Percentiles rank a stretch among this genome's conserved stretches.
Evolutionary conservation across 2,888 invertebrate genomes (phyloP).

Genomic region (Drosophila gaucha): DNA sequence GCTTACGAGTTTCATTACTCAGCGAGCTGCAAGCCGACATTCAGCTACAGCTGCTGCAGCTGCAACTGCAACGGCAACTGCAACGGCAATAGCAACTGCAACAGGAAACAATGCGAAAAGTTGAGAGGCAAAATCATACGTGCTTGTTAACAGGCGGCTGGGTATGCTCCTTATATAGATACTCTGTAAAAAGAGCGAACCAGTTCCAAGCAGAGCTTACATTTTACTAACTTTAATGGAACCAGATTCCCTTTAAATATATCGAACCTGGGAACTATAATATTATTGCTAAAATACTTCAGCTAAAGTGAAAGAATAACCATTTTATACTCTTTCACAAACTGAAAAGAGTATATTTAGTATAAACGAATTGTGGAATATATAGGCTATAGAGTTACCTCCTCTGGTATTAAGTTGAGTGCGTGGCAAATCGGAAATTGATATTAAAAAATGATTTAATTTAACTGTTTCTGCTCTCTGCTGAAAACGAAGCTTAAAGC

Average conservation of each 20-base stretch:
- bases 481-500: too few relatives aligned
- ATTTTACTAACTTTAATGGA: neutral
- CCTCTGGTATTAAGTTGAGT: too few relatives aligned
- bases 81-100: conserved; percentile 7
- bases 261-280: neutral
- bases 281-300: too few relatives aligned
- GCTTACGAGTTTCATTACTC: conserved; percentile 55
- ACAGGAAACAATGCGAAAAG: conserved; percentile 5
- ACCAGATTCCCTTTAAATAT: neutral
- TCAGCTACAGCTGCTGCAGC: conserved; percentile 9
- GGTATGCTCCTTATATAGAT: neutral
- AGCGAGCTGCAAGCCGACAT: conserved; percentile 19
- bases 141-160: neutral
- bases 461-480: too few relatives aligned
- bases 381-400: too few relatives aligned
- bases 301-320: too few relatives aligned
- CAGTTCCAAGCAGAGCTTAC: neutral
- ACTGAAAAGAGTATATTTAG: too few relatives aligned
- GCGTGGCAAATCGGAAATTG: too few relatives aligned
- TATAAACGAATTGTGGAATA: too few relatives aligned
- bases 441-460: too few relatives aligned
- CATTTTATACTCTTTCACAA: too few relatives aligned
- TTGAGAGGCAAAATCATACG: conserved; percentile 1
- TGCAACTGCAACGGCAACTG: conserved; percentile 12
- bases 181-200: neutral